These are phyloP conservation scores for Pseudomugil gertrudae DNA, from an alignment of 2,797 vertebrate species.

Conservation along the genomic window DNA sequence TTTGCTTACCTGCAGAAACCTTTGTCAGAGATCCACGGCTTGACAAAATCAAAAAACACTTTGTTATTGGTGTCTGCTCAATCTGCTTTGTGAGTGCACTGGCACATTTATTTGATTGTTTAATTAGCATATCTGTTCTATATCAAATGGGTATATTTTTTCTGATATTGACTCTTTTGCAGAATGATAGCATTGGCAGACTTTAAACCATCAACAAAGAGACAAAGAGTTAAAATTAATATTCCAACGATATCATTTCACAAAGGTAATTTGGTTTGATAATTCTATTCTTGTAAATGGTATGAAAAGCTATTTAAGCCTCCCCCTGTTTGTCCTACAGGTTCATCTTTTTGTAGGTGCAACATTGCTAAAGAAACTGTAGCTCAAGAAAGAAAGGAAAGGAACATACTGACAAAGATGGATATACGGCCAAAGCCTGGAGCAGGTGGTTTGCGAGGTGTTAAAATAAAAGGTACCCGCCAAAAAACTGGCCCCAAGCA, in stretches of 20 bases:
- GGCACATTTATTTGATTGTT: not conserved
- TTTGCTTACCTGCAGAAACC: slow-evolving; percentile 48
- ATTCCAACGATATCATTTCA: not conserved
- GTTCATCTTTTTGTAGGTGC: not conserved
- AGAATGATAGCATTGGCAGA: slow-evolving; percentile 73
- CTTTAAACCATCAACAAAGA: slow-evolving; percentile 68
- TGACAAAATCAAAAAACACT: slow-evolving; percentile 30
- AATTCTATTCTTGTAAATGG: not conserved
- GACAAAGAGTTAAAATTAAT: slow-evolving; percentile 47
- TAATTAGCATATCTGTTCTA: not conserved
- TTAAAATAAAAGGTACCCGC: slow-evolving; percentile 44
- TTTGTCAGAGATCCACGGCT: slow-evolving; percentile 32
- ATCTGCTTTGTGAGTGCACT: slow-evolving; percentile 76
- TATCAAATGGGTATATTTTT: not conserved
- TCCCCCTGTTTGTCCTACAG: slow-evolving; percentile 24
- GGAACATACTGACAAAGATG: slow-evolving; percentile 27
- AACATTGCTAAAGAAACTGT: slow-evolving; percentile 18
- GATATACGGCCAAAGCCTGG: slow-evolving; percentile 45
- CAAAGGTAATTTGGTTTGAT: slow-evolving; percentile 43
- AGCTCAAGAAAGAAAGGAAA: slow-evolving; percentile 23
- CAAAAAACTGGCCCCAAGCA: slow-evolving; percentile 27
- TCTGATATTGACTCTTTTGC: slow-evolving; percentile 8
- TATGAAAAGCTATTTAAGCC: not conserved
- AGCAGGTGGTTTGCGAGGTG: slow-evolving; percentile 34
- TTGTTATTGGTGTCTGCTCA: slow-evolving; percentile 55